Evolutionary conservation across 2,797 vertebrate species (phyloP), one percentile per base, ranked within the genome.

Genomic region (Halcyon leucocephala): DNA sequence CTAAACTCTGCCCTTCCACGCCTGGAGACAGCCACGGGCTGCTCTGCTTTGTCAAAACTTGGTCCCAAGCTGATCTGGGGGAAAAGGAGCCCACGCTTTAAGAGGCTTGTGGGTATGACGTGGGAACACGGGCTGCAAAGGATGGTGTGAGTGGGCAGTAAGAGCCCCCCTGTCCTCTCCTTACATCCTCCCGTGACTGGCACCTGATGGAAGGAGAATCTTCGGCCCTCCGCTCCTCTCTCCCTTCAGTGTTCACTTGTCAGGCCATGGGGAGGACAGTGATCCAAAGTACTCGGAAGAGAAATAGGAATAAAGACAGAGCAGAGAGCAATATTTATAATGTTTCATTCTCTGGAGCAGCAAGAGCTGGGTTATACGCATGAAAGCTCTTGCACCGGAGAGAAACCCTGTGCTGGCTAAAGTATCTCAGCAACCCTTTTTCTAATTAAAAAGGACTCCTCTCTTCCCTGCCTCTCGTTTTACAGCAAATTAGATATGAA

Each of bases 401-500:
- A 93, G 77, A 66, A 93, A 78, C 79, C 31, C 82, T 24, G 9
- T 4, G 39, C 69, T 87, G 88, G 70, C 90, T 95, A 1, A 85
- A 89, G 55, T n/a, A 61, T 21, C 86, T 60, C 90, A 14, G 57
- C 69, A 86, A 86, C 52, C 74, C 81, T 91, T 95, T 94, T 84
- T 84, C 86, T 93, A 87, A 96, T 97, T 94, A 94, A 93, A 91
- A 95, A 74, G 33, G 86, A 22, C 71, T 90, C 93, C 81, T 89
- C 95, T 96, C 90, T 70, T 89, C 74, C 10, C 44, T 37, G 60
- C 90, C 74, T 97, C 93, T 96, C 95, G 0, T 64, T 93, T 96
- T 96, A 89, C 93, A 96, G 86, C 76, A 71, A 96, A 96, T 96
- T 85, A 80, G 96, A 96, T 93, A 33, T 8, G 95, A 97, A 97